Conservation (phyloP, 2,888 invertebrate species). For the Zygogramma bicolorata region DNA sequence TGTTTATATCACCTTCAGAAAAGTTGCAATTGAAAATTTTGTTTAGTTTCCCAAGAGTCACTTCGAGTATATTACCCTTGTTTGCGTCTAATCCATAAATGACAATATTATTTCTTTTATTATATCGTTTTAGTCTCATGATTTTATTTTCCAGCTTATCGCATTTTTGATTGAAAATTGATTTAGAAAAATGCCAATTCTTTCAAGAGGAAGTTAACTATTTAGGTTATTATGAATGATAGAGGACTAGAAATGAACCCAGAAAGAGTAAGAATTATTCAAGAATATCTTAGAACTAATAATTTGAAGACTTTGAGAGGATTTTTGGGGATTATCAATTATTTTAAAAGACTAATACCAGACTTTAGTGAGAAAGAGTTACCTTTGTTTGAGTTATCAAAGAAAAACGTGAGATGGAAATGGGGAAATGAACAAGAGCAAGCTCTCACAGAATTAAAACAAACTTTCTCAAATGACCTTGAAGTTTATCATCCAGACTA, state of each 20-base stretch:
- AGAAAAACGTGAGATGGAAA: slow-evolving; percentile 23
- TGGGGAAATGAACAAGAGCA: slow-evolving; percentile 14
- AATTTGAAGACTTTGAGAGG: slow-evolving; percentile 24
- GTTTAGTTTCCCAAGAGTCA: no score
- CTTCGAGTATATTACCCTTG: no score
- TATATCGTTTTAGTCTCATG: no score
- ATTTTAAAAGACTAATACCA: slow-evolving; percentile 25
- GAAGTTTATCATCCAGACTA: slow-evolving; percentile 17
- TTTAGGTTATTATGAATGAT: slow-evolving; percentile 17
- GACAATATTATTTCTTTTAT: no score
- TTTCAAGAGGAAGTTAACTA: slow-evolving; percentile 17
- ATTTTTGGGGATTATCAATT: slow-evolving; percentile 27
- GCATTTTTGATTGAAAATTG: no score
- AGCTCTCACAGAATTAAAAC: slow-evolving; percentile 11
- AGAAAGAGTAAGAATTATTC: slow-evolving; percentile 13
- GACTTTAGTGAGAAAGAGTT: slow-evolving; percentile 10
- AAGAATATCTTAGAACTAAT: slow-evolving; percentile 13
- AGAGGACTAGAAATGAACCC: slow-evolving; percentile 15
- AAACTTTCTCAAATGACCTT: slow-evolving; percentile 1
- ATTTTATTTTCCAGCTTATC: no score
- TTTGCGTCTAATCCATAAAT: no score
- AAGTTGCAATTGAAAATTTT: no score
- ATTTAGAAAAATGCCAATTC: slow-evolving; percentile 24
- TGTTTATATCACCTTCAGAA: no score
- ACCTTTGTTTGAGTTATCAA: slow-evolving; percentile 19